These are phyloP conservation scores for Saimiri boliviensis DNA, from an alignment of 2,113 vertebrate species.

Conservation along the genomic window DNA sequence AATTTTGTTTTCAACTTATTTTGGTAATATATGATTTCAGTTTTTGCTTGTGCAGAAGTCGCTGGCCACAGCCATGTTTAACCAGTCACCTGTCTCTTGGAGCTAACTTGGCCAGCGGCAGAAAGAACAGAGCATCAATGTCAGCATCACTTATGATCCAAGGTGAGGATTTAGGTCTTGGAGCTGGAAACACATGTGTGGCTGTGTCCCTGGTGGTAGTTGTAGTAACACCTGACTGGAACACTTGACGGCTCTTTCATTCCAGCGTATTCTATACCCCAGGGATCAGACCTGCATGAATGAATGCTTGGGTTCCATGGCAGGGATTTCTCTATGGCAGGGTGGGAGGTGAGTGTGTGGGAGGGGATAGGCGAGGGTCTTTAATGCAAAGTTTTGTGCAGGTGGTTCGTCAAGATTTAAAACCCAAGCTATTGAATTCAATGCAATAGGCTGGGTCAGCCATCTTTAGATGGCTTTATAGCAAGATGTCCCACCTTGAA, in stretches of 20 bases:
- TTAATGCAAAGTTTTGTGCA: background rate
- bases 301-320: background rate
- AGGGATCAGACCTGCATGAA: background rate
- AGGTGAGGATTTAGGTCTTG: background rate
- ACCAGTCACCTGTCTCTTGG: background rate
- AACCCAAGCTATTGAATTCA: background rate
- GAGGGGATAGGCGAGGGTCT: background rate
- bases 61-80: background rate
- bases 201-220: background rate
- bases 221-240: background rate
- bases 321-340: background rate
- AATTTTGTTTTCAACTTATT: background rate
- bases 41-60: background rate
- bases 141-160: background rate
- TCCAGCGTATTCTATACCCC: background rate
- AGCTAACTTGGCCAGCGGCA: background rate
- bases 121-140: background rate
- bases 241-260: background rate
- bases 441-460: background rate
- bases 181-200: background rate
- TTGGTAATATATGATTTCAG: background rate
- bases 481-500: background rate
- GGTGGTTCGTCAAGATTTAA: background rate
- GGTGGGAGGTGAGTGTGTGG: background rate
- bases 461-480: background rate